Base-by-base conservation (phyloP, 2,797 vertebrate genomes). In the Clamator glandarius region DNA sequence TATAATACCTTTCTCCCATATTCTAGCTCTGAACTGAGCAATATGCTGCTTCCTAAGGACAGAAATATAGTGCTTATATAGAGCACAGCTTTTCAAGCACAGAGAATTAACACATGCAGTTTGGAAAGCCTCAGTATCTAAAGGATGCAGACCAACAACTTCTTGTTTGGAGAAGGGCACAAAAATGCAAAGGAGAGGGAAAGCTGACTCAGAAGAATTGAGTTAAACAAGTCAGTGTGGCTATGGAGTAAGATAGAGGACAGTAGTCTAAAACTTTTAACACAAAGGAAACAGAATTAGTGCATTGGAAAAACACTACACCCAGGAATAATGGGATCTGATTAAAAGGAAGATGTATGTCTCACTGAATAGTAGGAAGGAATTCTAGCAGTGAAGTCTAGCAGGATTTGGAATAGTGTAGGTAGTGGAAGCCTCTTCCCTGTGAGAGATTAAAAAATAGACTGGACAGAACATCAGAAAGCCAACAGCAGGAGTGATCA, bases 371-470 rank as follows among this genome's bases (percentile, higher is more conserved):
- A 77, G 33, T 55, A 67, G 52, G 57, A 82, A 79, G 23, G 41
- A 61, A 42, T 92, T 92, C 51, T 82, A n/a, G 26, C 81, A 74
- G 72, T 54, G 67, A 87, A 35, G 35, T 68, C 57, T 93, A 39
- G 46, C 41, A 36, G n/a, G 15, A 20, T 68, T 85, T 81, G 58
- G 54, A 86, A 57, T 33, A 81, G n/a, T 2, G 0, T 52, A 64
- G 61, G 57, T 26, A 92, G 67, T 59, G 64, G 82, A 92, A 92
- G 91, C 58, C 29, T 62, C 61, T 85, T 85, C 88, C 66, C 42
- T 33, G 15, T 35, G 31, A 89, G 52, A 84, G 23, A 48, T 88
- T 92, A 9, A 90, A 86, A 86, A 92, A 61, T 51, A 92, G 79
- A 62, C 62, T 78, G 73, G 42, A 36, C 29, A 81, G 55, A 41